A percentile compares a stretch with the other conserved stretches of the same genome.
These are phyloP conservation scores for Addax nasomaculatus DNA, from an alignment of 2,113 vertebrate genomes.

Conservation along the genomic window DNA sequence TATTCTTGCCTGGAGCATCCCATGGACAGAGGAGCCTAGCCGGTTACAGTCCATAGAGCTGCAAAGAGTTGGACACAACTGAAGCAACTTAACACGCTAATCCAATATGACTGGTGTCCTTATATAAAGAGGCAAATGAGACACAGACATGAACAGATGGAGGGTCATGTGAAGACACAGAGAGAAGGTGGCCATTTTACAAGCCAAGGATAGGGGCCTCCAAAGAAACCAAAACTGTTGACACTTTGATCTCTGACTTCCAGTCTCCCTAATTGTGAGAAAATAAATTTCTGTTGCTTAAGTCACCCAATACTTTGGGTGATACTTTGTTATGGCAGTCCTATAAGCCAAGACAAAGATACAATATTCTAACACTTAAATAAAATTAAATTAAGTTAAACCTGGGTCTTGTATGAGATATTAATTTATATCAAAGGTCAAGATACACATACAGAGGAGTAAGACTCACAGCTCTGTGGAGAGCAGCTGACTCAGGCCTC, in stretches of 20 bases:
- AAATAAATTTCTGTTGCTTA: background rate
- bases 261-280: background rate
- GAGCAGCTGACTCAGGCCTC: background rate
- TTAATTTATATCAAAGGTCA: slow-evolving; percentile 35
- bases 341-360: background rate
- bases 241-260: background rate
- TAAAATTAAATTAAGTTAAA: slow-evolving; percentile 39
- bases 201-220: background rate
- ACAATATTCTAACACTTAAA: background rate
- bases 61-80: background rate
- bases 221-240: background rate
- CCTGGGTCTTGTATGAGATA: background rate
- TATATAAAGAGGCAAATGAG: background rate
- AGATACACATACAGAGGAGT: background rate
- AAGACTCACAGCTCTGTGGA: background rate
- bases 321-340: background rate
- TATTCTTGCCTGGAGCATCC: background rate
- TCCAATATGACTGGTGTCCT: background rate
- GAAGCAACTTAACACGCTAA: background rate
- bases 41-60: background rate
- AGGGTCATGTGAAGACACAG: background rate
- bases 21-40: background rate
- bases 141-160: background rate
- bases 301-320: background rate
- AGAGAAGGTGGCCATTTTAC: background rate